Base-by-base conservation (phyloP, 2,113 vertebrate species). In the Motacilla tschutschensis region DNA sequence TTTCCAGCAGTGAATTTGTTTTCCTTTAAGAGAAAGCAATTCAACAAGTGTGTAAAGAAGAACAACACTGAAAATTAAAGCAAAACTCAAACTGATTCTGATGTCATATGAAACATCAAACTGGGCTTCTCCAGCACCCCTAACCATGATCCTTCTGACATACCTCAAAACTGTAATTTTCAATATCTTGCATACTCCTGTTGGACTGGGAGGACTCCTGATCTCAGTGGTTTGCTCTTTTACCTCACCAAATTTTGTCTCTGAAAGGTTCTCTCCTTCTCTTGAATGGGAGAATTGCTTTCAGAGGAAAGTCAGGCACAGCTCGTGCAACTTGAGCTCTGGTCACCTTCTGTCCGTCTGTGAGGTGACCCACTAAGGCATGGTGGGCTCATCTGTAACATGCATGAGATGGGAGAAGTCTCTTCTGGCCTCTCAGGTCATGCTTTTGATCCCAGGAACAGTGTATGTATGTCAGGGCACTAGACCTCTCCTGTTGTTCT, bases 301-400 rank as follows among this genome's bases (percentile, higher is more conserved):
- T 54, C 44, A 79, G 31, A 60, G 26, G 40, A 17, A 75, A 76
- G 14, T 60, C 28, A 14, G 28, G 31, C 13, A 36, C 0, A 8
- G 26, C 11, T 83, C 0, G 0, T n/a, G 22, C 19, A 22, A 8
- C 22, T 36, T 33, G 31, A 19, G 16, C 20, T 75, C 41, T 25
- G 26, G 21, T 25, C 57, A 41, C 10, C 6, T 28, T 18, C 25
- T 58, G 36, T 26, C 28, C 53, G 33, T 38, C 35, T 1, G 1
- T 22, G 22, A 53, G 18, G 25, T n/a, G 50, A 54, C 24, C 26
- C 24, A 11, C 0, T 7, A 36, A 46, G 26, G 12, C 29, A 44
- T 0, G 0, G 24, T 48, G 35, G 44, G 14, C 28, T 44, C 31
- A 15, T 26, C 15, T 57, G n/a, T 20, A 51, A 31, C 26, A 22